Evolutionary conservation across 2,797 vertebrate species (phyloP), one percentile per base, ranked within the genome.

Genomic region (Poeciliopsis turneri): DNA sequence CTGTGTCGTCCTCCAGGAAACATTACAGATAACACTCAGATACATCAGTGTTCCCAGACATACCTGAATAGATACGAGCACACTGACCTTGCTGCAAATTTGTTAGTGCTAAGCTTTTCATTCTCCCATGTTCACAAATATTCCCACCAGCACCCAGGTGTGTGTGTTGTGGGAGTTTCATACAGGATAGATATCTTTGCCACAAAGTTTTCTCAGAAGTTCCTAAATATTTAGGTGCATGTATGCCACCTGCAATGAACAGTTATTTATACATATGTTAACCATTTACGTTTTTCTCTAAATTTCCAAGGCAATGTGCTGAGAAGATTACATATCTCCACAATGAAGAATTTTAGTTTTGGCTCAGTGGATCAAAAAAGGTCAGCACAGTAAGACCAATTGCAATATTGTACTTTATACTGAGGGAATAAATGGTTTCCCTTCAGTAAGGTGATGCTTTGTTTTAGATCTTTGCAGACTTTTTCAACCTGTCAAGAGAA

Each of bases 171-270:
- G 80, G 12, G 39, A 71, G 55, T 81, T 78, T 84, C n/a, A 36
- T 30, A n/a, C 18, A 36, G 25, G 39, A 45, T 36, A 57, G 33
- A 82, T 46, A 7, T 64, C 18, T 73, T 55, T 78, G 72, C 75
- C 46, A 30, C 76, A 91, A 91, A 92, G 82, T 87, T 86, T 86
- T 78, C 80, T 84, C n/a, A 77, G 64, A 59, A 53, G 45, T 28
- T 64, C 5, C 16, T 75, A 92, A 91, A 93, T 90, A 90, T 91
- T 92, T 92, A 13, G 76, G 73, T 4, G 6, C 11, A 30, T 86
- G 75, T 28, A 72, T 28, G 7, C 33, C 41, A 41, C 9, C 57
- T 53, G 55, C 45, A 20, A n/a, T 2, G n/a, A 75, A 87, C 75
- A 84, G 83, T 84, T 84, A 84, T 72, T 83, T 51, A 73, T 78